Base-by-base conservation (phyloP, 1,140 invertebrate species). In the Scylla paramamosain region DNA sequence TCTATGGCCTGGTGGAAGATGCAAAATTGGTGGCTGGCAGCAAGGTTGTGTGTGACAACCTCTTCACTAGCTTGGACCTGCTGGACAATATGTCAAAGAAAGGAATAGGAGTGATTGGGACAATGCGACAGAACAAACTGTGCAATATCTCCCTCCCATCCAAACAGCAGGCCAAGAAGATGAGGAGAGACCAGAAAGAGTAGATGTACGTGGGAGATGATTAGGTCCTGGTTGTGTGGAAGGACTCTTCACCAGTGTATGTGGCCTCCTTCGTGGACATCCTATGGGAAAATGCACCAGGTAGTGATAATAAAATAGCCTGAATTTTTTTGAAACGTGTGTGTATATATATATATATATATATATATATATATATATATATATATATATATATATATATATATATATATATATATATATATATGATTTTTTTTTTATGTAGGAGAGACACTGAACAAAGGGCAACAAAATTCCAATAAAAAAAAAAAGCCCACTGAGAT, bases 31-130 rank as follows among this genome's bases (percentile, higher is more conserved):
- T 59, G 52, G 4, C 84, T n/a, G 32, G 84, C 6, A 86, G 0
- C 28, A 86, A 31, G 32, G 32, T 86, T 4, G 28, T 12, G 4
- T 29, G 28, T 86, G 84, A 39, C 12, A 86, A 86, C 32, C 84
- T 86, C 32, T 86, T 20, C 32, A 86, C n/a, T n/a, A n/a, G n/a
- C n/a, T n/a, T n/a, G n/a, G n/a, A n/a, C n/a, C n/a, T n/a, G 3
- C n/a, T 86, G 28, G 84, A 86, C 32, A n/a, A n/a, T n/a, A n/a
- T n/a, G n/a, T n/a, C n/a, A n/a, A 86, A 86, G 84, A 39, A 86
- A 6, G 32, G 84, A 16, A 39, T 31, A 7, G n/a, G n/a, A 4
- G 84, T 86, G 84, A 6, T 86, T 14, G 84, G 84, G 28, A 86
- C n/a, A n/a, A n/a, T 86, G 14, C 28, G 84, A n/a, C 84, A 86